Percentiles rank a stretch among this genome's conserved stretches.
Conservation (phyloP, 2,113 vertebrate species). For the Cricetomys ansorgei region DNA sequence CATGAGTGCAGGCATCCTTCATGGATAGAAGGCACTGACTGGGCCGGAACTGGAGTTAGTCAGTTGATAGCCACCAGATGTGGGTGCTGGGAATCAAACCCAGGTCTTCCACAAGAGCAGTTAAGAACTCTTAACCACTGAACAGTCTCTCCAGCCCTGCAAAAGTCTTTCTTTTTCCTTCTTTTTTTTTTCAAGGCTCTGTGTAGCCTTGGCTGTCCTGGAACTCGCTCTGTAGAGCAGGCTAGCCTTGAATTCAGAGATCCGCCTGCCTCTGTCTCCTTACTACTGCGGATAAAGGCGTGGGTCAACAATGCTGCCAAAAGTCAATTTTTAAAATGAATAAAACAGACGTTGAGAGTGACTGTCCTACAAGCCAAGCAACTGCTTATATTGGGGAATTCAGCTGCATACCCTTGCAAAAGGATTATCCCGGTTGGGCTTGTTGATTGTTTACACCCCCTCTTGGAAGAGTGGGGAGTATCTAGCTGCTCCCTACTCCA, state of each 20-base stretch:
- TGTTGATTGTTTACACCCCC: background rate
- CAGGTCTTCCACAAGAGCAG: background rate
- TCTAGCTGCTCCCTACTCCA: background rate
- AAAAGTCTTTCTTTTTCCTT: background rate
- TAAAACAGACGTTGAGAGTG: background rate
- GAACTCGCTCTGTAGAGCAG: background rate
- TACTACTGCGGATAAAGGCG: background rate
- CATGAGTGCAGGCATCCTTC: background rate
- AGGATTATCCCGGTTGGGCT: background rate
- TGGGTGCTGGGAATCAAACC: background rate
- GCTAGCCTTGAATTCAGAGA: background rate
- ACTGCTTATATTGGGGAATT: background rate
- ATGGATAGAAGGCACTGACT: background rate
- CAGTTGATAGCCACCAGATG: background rate
- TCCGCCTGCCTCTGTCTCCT: background rate
- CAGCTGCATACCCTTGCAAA: background rate
- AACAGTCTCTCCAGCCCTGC: background rate
- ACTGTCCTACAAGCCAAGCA: background rate
- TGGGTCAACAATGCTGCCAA: background rate
- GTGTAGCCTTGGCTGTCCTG: background rate
- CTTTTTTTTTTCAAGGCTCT: background rate
- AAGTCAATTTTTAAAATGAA: constrained; percentile 26
- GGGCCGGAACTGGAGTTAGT: background rate
- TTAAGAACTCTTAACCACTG: background rate
- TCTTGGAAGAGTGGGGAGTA: background rate